Conservation (phyloP, 2,888 invertebrate genomes). For the Heliothis peltigera region DNA sequence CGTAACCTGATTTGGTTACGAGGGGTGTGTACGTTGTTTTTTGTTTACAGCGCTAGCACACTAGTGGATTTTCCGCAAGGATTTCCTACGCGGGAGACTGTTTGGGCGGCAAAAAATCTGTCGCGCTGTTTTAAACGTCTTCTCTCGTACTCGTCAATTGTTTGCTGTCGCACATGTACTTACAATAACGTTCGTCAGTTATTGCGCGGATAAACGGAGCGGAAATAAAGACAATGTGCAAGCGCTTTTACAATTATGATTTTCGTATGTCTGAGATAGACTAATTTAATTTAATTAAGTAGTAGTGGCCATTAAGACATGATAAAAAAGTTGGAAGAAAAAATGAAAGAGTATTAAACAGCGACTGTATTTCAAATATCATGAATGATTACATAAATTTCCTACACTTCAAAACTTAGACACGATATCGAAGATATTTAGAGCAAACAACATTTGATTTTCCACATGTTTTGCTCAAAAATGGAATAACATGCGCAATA, state of each 20-base stretch:
- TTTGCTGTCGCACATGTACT: no score
- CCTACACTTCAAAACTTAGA: constrained; percentile 19
- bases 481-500: constrained; percentile 16
- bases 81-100: no score
- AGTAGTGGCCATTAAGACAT: not conserved
- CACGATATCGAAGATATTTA: constrained; percentile 25
- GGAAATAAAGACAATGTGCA: no score
- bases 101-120: no score
- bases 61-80: no score
- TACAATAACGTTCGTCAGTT: no score
- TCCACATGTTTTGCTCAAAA: constrained; percentile 30
- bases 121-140: no score
- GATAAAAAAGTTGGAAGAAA: not conserved
- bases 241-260: no score
- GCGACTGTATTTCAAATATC: not conserved
- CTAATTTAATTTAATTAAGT: no score
- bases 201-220: no score
- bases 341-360: not conserved
- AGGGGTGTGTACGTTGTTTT: not conserved
- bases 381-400: constrained; percentile 23
- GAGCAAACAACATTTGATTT: constrained; percentile 44
- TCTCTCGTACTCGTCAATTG: no score
- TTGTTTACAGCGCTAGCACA: not conserved
- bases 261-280: no score
- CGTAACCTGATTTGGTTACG: constrained; percentile 11